Evolutionary conservation across 2,797 vertebrate species (phyloP).

Genomic region (Aselliscus stoliczkanus): DNA sequence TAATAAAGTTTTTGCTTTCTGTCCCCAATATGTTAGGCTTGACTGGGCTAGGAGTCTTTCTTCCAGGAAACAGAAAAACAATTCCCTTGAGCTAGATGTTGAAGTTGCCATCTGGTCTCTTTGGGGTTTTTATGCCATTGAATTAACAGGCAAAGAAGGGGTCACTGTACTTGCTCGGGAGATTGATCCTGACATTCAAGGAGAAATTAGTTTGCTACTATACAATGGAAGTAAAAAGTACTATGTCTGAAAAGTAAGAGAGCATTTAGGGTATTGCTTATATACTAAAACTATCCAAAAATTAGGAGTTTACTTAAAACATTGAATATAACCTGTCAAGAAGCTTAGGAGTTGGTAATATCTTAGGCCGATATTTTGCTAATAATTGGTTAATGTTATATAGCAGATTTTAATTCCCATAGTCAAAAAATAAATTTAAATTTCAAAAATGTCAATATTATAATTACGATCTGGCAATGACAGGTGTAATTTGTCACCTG

Average conservation of each 20-base stretch:
- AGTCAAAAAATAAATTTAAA: constrained; percentile 48
- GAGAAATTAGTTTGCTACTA: neutral
- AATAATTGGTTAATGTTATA: neutral
- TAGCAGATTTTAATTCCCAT: neutral
- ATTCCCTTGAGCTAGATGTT: neutral
- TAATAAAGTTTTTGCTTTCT: neutral
- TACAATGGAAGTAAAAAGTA: neutral
- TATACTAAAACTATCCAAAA: neutral
- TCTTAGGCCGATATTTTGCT: neutral
- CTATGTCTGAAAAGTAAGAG: neutral
- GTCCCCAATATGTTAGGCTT: neutral
- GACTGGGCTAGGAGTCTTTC: neutral
- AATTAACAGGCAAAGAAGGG: neutral
- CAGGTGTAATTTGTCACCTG: constrained; percentile 61
- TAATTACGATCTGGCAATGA: constrained; percentile 69
- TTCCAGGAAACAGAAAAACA: neutral
- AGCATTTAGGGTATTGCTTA: neutral
- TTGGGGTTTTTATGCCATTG: neutral
- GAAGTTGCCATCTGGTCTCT: neutral
- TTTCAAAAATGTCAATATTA: constrained; percentile 59
- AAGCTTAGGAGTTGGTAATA: neutral
- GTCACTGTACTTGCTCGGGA: neutral
- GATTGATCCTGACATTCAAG: neutral
- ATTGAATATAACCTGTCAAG: neutral
- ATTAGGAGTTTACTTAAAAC: neutral